phyloP scores from a whole-genome alignment of 2,797 vertebrate genomes.

The Falco cherrug region DNA sequence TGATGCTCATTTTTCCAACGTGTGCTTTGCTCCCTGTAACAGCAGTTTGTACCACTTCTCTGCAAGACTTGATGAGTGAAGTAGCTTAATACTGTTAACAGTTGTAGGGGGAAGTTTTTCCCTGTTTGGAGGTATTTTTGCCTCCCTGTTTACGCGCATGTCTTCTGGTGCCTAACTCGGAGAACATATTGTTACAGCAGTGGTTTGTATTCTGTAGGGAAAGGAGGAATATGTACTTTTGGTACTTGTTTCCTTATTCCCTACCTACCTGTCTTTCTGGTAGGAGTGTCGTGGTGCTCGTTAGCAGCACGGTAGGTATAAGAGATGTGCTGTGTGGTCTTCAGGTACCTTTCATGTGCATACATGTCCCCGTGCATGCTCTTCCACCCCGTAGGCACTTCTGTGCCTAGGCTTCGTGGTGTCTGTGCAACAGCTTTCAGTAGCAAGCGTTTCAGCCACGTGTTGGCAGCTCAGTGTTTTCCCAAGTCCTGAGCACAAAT shows the following conservation, averaged over 20 bases:
- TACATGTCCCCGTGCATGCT: neutral
- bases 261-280: neutral
- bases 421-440: neutral
- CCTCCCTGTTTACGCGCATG: neutral
- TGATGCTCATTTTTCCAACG: neutral
- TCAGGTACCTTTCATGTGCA: neutral
- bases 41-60: neutral
- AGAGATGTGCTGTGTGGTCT: neutral
- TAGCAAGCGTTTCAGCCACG: rapidly evolving
- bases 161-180: neutral
- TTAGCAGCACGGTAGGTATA: neutral
- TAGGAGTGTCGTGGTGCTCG: neutral
- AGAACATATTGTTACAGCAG: neutral
- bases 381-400: neutral
- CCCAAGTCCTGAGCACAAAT: neutral
- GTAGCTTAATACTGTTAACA: neutral
- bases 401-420: neutral
- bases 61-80: neutral
- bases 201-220: neutral
- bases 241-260: neutral
- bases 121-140: neutral
- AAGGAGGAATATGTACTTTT: neutral
- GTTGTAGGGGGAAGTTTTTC: neutral
- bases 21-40: neutral
- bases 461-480: neutral